A percentile compares a stretch with the other conserved stretches of the same genome.
These are phyloP conservation scores for Drosophila saltans DNA, from an alignment of 1,140 invertebrate species.

Conservation along the genomic window DNA sequence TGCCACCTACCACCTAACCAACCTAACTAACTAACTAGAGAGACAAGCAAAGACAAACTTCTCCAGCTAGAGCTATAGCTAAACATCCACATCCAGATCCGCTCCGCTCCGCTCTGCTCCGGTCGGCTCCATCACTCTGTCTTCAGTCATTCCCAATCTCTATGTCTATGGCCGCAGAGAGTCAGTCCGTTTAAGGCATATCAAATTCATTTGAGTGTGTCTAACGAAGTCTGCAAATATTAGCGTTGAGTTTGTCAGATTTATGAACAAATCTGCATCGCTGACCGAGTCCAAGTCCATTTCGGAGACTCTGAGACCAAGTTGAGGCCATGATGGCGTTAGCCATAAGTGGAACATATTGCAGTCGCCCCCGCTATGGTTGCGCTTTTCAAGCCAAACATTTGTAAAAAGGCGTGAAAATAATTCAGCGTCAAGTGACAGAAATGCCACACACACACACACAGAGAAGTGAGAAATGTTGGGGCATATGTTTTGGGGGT, in stretches of 20 bases:
- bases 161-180: constrained; percentile 20
- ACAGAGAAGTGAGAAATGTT: not conserved
- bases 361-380: constrained; percentile 72
- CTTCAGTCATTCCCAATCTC: not conserved
- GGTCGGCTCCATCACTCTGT: not conserved
- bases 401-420: constrained; percentile 82
- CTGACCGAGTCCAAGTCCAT: constrained; percentile 49
- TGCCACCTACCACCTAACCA: too few relatives aligned
- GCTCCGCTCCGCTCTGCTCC: too few relatives aligned
- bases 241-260: constrained; percentile 82
- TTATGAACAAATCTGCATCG: constrained; percentile 81
- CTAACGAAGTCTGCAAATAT: constrained; percentile 82
- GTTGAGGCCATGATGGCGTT: constrained; percentile 57
- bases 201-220: constrained; percentile 81
- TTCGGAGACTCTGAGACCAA: constrained; percentile 38
- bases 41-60: not conserved
- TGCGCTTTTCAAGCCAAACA: constrained; percentile 74
- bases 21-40: not conserved
- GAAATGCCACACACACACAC: constrained; percentile 75
- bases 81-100: constrained; percentile 1
- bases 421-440: constrained; percentile 82
- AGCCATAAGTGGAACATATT: constrained; percentile 74
- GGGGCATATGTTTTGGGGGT: not conserved
- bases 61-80: not conserved
- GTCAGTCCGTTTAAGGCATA: constrained; percentile 78